Percentiles rank a stretch among this genome's conserved stretches.
Conservation (phyloP, 2,888 invertebrate genomes). For the Apodemia zela region DNA sequence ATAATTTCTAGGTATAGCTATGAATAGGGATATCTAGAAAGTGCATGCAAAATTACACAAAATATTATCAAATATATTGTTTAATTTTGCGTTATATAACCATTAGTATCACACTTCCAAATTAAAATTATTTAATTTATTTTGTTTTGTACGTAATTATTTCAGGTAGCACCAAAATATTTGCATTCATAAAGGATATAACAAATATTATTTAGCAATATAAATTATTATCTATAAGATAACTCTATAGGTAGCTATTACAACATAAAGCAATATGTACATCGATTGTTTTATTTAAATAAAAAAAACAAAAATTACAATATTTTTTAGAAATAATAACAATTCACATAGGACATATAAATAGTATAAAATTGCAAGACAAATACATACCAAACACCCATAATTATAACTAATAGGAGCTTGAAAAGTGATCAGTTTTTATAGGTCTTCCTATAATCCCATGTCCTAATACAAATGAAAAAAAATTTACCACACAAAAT, state of each 20-base stretch:
- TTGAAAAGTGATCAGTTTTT: not conserved
- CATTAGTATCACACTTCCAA: too few species aligned
- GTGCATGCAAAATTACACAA: too few species aligned
- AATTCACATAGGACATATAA: not conserved
- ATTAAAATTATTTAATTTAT: too few species aligned
- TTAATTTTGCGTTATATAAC: not conserved
- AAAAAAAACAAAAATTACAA: not conserved
- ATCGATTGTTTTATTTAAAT: not conserved
- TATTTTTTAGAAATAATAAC: slow-evolving; percentile 2
- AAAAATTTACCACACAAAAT: not conserved
- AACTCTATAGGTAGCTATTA: too few species aligned
- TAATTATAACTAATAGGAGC: not conserved
- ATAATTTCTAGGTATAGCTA: not conserved
- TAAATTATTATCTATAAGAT: too few species aligned
- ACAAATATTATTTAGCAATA: too few species aligned
- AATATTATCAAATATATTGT: not conserved
- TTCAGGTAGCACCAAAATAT: too few species aligned
- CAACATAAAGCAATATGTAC: not conserved
- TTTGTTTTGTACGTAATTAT: too few species aligned
- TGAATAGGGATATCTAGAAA: not conserved
- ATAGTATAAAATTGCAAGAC: not conserved
- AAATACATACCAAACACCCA: not conserved
- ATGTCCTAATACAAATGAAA: not conserved
- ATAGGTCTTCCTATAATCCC: not conserved
- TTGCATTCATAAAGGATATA: too few species aligned